Base-by-base conservation (phyloP, 2,113 vertebrate species). In the Halcyon malimbica region DNA sequence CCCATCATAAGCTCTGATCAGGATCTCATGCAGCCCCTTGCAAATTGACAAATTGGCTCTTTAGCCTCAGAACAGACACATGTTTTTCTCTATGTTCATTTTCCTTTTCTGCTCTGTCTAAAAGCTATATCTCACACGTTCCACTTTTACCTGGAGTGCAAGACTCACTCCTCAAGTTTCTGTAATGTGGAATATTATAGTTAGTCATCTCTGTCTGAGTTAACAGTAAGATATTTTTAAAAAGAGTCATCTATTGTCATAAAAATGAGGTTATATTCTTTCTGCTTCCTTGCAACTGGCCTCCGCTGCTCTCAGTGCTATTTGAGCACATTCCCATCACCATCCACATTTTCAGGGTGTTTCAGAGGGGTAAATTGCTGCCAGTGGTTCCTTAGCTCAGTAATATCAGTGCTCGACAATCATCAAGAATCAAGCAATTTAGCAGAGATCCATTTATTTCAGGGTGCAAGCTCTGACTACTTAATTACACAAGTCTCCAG, bases 371-470 rank as follows among this genome's bases (percentile, higher is more conserved):
- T 42, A 84, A 91, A 94, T 29, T 78, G 69, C n/a, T 87, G 62
- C 29, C 37, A 44, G 42, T 44, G 5, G n/a, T 70, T 81, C 64
- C 69, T 78, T 74, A 63, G 68, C 41, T 95, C 73, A 63, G 31
- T 63, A 54, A 35, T 83, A 20, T 57, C 51, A 62, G 68, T 53
- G 17, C 65, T 93, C 87, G 75, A 50, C 81, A 70, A 50, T 39
- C 68, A 78, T 37, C 6, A 46, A 87, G 42, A 84, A 51, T 9
- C 21, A 70, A 89, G 46, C 25, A 81, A 75, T 83, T 84, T 91
- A 89, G 41, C 67, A 89, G 80, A 83, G 50, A 78, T 42, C 19
- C 42, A 79, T 91, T 95, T 91, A 75, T 87, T 94, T 91, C 56
- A 46, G 26, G 19, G 37, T 64, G 44, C 1, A 0, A 86, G 48